Evolutionary conservation across 2,888 invertebrate species (phyloP).

Genomic region (Aelia acuminata): DNA sequence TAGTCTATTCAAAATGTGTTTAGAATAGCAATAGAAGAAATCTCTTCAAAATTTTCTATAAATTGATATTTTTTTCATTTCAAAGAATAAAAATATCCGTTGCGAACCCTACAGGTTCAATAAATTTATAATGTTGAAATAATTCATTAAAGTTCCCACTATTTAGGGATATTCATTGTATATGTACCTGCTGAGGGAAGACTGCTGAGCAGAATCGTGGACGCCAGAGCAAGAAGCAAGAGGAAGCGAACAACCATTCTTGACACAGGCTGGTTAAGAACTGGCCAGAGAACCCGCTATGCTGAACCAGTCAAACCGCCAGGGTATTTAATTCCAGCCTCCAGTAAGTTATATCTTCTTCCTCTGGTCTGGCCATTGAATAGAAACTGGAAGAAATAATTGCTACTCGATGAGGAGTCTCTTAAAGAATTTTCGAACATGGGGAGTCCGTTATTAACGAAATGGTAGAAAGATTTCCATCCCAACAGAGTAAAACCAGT

Average conservation of each 20-base stretch:
- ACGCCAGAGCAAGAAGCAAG: background rate
- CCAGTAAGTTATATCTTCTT: background rate
- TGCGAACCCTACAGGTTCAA: too few relatives aligned
- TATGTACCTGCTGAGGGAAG: background rate
- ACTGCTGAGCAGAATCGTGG: conserved; percentile 11
- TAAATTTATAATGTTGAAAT: too few relatives aligned
- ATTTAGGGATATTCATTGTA: background rate
- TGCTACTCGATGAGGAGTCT: background rate
- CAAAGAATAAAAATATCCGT: too few relatives aligned
- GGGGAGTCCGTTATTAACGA: too few relatives aligned
- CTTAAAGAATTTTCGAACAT: background rate
- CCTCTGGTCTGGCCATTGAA: background rate
- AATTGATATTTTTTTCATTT: too few relatives aligned
- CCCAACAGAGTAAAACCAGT: too few relatives aligned
- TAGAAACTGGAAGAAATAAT: background rate
- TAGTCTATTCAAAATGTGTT: too few relatives aligned
- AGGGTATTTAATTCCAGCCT: background rate
- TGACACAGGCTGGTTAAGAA: background rate
- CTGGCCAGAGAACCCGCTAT: conserved; percentile 31
- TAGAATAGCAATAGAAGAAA: too few relatives aligned
- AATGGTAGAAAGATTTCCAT: too few relatives aligned
- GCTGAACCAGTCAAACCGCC: conserved; percentile 25
- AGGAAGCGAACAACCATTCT: conserved; percentile 27
- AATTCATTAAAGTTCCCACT: background rate
- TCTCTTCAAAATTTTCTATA: too few relatives aligned